Evolutionary conservation across 2,888 invertebrate species (phyloP).

Genomic region (Chloromyia formosa): DNA sequence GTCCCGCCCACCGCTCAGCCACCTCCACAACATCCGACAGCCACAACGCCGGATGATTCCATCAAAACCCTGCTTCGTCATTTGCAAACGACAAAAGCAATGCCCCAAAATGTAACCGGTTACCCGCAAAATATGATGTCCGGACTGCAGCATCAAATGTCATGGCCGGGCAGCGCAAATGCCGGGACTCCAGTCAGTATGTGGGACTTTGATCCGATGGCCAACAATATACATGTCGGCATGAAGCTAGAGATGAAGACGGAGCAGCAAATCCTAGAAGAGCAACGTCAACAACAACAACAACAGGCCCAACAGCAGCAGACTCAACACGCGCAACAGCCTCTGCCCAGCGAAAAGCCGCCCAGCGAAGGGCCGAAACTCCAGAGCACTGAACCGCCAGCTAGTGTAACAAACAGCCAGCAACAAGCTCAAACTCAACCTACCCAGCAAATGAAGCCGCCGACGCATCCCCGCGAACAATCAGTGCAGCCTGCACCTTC

Average conservation of each 20-base stretch:
- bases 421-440: constrained; percentile 38
- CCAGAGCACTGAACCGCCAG: neutral
- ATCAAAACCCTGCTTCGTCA: constrained; percentile 24
- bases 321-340: constrained; percentile 34
- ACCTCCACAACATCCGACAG: constrained; percentile 17
- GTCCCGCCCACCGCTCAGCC: neutral
- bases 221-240: neutral
- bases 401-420: constrained; percentile 33
- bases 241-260: constrained; percentile 50
- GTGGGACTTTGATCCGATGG: constrained; percentile 39
- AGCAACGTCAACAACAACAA: constrained; percentile 51
- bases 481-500: neutral
- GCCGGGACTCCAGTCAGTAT: constrained; percentile 12
- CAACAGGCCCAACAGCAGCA: constrained; percentile 51
- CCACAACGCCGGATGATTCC: constrained; percentile 7
- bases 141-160: constrained; percentile 24
- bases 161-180: neutral
- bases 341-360: neutral
- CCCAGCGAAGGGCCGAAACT: too few species aligned
- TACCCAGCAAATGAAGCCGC: constrained; percentile 38
- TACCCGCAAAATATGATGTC: constrained; percentile 24
- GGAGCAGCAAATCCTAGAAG: constrained; percentile 50
- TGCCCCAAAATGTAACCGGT: neutral
- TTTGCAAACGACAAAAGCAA: constrained; percentile 1
- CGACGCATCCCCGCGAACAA: neutral